These are phyloP conservation scores for Micronycteris hirsuta DNA, from an alignment of 2,113 vertebrate genomes.

Conservation along the genomic window DNA sequence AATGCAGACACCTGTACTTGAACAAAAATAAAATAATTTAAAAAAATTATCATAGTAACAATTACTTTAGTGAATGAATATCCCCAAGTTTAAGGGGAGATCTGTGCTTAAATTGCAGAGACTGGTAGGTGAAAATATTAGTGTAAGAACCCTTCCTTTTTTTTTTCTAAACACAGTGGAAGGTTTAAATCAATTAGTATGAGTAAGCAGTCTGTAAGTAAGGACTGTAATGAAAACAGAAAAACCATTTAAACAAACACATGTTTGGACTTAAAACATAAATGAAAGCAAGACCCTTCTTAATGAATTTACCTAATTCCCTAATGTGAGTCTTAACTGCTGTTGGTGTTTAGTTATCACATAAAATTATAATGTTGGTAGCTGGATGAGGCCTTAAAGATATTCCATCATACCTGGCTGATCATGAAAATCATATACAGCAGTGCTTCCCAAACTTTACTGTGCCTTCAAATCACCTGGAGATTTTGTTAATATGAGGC, in stretches of 20 bases:
- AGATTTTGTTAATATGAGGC: neutral
- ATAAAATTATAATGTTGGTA: neutral
- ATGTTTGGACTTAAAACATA: neutral
- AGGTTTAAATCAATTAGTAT: slow-evolving; percentile 24
- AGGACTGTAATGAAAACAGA: neutral
- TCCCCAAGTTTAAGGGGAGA: neutral
- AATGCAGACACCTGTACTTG: no score
- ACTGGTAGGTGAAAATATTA: neutral
- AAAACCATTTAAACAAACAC: slow-evolving; percentile 22
- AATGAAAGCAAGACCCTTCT: neutral
- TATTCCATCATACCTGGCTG: neutral
- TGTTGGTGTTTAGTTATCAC: neutral
- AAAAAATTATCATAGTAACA: neutral
- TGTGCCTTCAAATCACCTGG: neutral
- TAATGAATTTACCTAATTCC: neutral
- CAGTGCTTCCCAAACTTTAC: neutral
- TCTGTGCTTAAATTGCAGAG: neutral
- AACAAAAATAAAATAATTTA: no score
- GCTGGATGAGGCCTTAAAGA: neutral
- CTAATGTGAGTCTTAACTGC: neutral
- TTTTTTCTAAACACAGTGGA: neutral
- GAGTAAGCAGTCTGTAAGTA: neutral
- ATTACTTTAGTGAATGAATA: slow-evolving; percentile 26
- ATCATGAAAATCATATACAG: neutral
- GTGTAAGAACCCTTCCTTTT: neutral